Percentiles rank a stretch among this genome's conserved stretches.
phyloP scores from a whole-genome alignment of 2,797 vertebrate genomes.

The Oceanodroma leucorhoa region DNA sequence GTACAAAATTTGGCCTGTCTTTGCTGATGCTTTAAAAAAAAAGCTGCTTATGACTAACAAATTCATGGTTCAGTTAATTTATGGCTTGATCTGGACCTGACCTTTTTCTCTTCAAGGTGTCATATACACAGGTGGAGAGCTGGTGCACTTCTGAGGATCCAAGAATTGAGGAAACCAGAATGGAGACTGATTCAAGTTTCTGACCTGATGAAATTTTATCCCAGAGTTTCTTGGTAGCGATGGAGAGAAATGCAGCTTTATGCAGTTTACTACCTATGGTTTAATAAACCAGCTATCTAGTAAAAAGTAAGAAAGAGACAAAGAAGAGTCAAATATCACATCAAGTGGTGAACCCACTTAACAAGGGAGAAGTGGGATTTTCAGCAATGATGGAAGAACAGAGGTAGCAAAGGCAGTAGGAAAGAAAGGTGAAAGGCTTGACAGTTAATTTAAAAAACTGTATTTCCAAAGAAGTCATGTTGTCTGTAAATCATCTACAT shows the following conservation, averaged over 20 bases:
- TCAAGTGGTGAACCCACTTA: background rate
- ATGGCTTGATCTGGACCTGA: background rate
- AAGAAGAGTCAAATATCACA: background rate
- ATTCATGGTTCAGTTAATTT: background rate
- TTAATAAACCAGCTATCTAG: background rate
- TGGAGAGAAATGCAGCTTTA: background rate
- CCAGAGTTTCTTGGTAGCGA: accelerated
- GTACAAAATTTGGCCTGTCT: background rate
- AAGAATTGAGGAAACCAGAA: background rate
- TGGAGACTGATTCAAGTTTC: background rate
- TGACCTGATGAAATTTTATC: background rate
- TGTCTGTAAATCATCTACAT: background rate
- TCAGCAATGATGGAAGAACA: background rate
- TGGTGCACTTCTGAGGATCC: background rate
- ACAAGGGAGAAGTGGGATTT: background rate
- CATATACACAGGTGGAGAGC: background rate
- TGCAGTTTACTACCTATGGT: background rate
- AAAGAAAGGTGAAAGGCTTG: background rate
- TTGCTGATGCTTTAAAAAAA: background rate
- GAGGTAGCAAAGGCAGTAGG: background rate
- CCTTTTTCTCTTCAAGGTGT: background rate
- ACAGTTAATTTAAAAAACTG: background rate
- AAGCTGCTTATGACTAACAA: background rate
- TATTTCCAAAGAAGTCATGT: background rate
- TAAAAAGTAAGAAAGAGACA: background rate